phyloP scores from a whole-genome alignment of 2,888 invertebrate species.

The Volucella inanis region DNA sequence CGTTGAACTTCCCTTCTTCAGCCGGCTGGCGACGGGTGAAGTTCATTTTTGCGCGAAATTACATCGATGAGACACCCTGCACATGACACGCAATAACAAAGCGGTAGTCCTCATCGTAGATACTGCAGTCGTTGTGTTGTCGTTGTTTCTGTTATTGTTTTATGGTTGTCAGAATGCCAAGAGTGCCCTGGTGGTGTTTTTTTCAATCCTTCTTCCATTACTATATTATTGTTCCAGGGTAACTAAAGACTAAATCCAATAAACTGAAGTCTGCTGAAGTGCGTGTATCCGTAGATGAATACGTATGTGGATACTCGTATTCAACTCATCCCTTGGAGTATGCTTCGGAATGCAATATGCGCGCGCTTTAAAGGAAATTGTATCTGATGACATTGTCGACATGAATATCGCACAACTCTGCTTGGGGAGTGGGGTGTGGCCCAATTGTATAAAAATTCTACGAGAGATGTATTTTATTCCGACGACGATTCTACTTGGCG shows the following conservation, averaged over 20 bases:
- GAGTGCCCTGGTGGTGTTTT: background rate
- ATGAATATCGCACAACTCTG: background rate
- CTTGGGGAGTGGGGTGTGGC: constrained; percentile 33
- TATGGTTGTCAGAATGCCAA: constrained; percentile 13
- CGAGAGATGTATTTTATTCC: background rate
- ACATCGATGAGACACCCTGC: constrained; percentile 27
- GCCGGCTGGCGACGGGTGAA: constrained; percentile 33
- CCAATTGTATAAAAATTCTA: constrained; percentile 14
- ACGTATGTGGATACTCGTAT: no score
- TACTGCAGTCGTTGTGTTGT: no score
- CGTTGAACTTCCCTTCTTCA: constrained; percentile 51
- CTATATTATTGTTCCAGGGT: background rate
- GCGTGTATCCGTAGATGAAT: background rate
- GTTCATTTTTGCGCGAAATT: constrained; percentile 40
- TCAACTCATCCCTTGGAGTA: background rate
- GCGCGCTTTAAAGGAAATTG: constrained; percentile 25
- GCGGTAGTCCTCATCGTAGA: background rate
- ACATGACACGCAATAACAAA: constrained; percentile 21
- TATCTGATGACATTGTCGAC: constrained; percentile 29
- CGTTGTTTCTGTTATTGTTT: background rate
- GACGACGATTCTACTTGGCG: constrained; percentile 21
- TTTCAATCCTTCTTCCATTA: background rate
- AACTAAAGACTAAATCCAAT: no score
- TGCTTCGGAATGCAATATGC: constrained; percentile 47
- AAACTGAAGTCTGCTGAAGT: background rate